These are phyloP conservation scores for Hydrotaea diabolus DNA, from an alignment of 2,888 invertebrate genomes.

Conservation along the genomic window DNA sequence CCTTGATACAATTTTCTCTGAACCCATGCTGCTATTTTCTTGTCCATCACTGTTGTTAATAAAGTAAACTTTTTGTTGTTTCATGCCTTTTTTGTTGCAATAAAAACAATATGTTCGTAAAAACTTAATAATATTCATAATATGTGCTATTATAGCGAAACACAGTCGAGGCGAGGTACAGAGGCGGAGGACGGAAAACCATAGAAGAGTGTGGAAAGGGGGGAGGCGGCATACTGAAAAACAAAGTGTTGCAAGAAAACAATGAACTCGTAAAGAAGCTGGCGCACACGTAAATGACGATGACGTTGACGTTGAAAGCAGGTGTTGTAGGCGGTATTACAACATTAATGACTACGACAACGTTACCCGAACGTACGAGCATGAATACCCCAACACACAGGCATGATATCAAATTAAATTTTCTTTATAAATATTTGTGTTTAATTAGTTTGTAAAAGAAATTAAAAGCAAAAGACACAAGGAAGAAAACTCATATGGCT, in stretches of 20 bases:
- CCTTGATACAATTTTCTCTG: too few relatives aligned
- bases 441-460: background rate
- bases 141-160: background rate
- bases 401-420: background rate
- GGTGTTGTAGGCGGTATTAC: conserved; percentile 20
- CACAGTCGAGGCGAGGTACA: background rate
- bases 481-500: background rate
- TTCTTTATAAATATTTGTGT: background rate
- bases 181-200: background rate
- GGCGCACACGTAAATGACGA: background rate
- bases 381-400: too few relatives aligned
- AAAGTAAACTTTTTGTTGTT: background rate
- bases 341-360: conserved; percentile 15
- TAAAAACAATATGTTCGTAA: background rate
- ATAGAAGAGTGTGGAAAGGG: too few relatives aligned
- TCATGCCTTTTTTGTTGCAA: too few relatives aligned
- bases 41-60: background rate
- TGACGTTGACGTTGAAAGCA: background rate
- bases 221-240: too few relatives aligned
- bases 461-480: background rate
- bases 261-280: conserved; percentile 12
- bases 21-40: background rate
- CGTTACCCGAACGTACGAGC: too few relatives aligned
- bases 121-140: conserved; percentile 8
- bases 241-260: background rate